Conservation (phyloP, 1,140 invertebrate genomes). For the Antheraea pernyi region DNA sequence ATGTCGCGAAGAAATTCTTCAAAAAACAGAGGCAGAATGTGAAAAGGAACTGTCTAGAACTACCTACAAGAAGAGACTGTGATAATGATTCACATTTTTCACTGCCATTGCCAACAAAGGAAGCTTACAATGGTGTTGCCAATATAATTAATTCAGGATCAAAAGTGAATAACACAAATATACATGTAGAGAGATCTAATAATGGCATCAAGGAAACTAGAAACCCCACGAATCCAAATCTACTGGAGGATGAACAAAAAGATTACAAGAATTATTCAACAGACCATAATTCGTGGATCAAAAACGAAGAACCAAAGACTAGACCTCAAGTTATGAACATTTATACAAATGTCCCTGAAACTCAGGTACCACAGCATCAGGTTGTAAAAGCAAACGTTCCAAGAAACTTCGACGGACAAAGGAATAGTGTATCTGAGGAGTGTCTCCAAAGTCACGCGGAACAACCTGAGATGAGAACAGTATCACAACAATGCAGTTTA, state of each 20-base stretch:
- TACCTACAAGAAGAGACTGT: constrained; percentile 82
- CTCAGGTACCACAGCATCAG: constrained; percentile 82
- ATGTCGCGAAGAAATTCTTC: constrained; percentile 94
- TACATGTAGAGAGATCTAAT: constrained; percentile 83
- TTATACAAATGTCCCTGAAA: constrained; percentile 86
- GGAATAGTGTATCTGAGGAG: constrained; percentile 68
- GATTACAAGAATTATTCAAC: constrained; percentile 75
- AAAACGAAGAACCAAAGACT: constrained; percentile 63
- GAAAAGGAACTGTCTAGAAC: constrained; percentile 87
- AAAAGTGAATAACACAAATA: constrained; percentile 89
- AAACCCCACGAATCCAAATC: constrained; percentile 80
- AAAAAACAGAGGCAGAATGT: constrained; percentile 90
- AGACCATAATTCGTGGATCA: constrained; percentile 58
- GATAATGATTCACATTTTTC: constrained; percentile 82
- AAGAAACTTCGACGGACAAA: constrained; percentile 55
- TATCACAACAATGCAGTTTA: constrained; percentile 76
- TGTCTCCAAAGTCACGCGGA: constrained; percentile 67
- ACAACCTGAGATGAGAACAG: constrained; percentile 72
- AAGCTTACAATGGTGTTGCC: constrained; percentile 81
- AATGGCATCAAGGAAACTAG: constrained; percentile 76
- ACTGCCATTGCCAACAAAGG: constrained; percentile 70
- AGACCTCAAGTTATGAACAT: constrained; percentile 84
- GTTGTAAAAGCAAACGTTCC: constrained; percentile 69
- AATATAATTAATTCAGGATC: constrained; percentile 84
- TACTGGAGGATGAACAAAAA: constrained; percentile 80